Evolutionary conservation across 1,140 invertebrate species (phyloP), one percentile per base, ranked within the genome.

Genomic region (Anastrepha obliqua): DNA sequence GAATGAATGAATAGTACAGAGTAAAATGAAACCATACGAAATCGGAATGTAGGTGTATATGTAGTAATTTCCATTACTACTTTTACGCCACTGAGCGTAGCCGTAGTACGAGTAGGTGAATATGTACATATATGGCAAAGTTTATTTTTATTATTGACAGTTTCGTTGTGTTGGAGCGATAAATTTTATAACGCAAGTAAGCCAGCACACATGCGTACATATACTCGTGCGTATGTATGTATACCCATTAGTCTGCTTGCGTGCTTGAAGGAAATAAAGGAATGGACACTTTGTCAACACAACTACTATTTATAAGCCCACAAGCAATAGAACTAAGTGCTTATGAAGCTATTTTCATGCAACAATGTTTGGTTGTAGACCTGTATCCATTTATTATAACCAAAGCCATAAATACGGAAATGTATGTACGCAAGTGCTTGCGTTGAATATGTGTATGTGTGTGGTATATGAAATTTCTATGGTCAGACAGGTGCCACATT

Each of bases 251-350:
- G 64, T 67, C 60, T 64, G 20, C 17, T 7, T 67, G 64, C 64
- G 64, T 67, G 64, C 11, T 20, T 29, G n/a, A 3, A 67, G 5
- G n/a, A 29, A 67, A 67, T 78, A 78, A 51, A 8, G 60, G 11
- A 11, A 70, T 7, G 15, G 9, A 44, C 39, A 17, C 39, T 42
- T 42, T 11, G 0, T 2, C 39, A 20, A n/a, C 20, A 67, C 74
- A 58, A 1, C 74, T 81, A 81, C 51, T 81, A 29, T 58, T 55
- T 55, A 81, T 55, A 9, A 51, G 8, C 15, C 47, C 47, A 78
- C 74, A 81, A 81, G 5, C 51, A 5, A 81, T 58, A 58, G 51
- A 55, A 81, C n/a, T 29, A 55, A 81, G 74, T 58, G 51, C 47
- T 58, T 55, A 55, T 47, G 17, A 7, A 55, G 47, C 74, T 78